phyloP scores from a whole-genome alignment of 2,797 vertebrate genomes.

The Galagoides demidoff region DNA sequence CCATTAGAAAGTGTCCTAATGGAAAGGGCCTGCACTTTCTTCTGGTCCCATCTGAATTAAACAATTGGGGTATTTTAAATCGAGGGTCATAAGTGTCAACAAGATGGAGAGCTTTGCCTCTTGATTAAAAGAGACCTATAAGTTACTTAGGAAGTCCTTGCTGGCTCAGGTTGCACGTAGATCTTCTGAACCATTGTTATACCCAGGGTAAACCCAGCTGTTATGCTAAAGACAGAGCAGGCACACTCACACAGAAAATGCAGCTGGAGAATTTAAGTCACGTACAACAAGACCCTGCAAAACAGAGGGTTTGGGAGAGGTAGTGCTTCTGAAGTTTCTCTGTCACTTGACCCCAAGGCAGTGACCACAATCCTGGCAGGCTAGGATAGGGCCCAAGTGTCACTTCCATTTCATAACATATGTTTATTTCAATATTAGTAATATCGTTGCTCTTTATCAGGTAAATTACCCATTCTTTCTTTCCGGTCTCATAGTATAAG shows the following conservation, averaged over 20 bases:
- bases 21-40: constrained; percentile 77
- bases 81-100: constrained; percentile 71
- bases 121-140: constrained; percentile 85
- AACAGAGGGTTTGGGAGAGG: not conserved
- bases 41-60: constrained; percentile 76
- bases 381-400: not conserved
- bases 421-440: not conserved
- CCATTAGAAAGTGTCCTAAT: constrained; percentile 69
- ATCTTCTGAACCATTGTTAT: not conserved
- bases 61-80: constrained; percentile 78
- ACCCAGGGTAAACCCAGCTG: not conserved
- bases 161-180: not conserved
- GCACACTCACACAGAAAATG: not conserved
- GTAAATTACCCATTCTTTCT: not conserved
- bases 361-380: not conserved
- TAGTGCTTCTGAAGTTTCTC: not conserved
- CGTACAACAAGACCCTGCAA: not conserved
- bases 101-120: constrained; percentile 81
- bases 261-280: not conserved
- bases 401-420: not conserved
- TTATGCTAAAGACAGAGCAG: not conserved
- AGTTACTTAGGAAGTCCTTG: constrained; percentile 79
- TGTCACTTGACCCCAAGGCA: not conserved
- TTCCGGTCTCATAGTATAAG: not conserved
- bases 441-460: not conserved